phyloP scores from a whole-genome alignment of 1,140 invertebrate genomes.

The Neotoxoptera formosana region DNA sequence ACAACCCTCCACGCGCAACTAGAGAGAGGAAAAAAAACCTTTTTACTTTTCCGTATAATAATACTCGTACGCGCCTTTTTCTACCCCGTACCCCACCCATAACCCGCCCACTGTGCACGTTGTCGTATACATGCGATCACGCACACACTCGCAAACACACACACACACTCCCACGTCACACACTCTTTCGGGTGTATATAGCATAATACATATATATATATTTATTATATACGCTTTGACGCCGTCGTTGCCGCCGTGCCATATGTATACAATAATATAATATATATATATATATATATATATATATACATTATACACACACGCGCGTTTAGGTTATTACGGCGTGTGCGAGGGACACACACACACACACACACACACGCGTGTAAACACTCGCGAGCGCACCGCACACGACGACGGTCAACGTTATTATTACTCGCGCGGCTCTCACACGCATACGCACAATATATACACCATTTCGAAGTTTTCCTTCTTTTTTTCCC shows the following conservation, averaged over 20 bases:
- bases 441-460: background rate
- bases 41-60: slow-evolving; percentile 18
- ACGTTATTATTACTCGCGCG: slow-evolving; percentile 31
- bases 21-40: background rate
- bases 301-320: background rate
- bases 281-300: too few species aligned
- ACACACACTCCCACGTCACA: background rate
- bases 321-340: background rate
- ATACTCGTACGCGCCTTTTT: slow-evolving; percentile 22
- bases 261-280: background rate
- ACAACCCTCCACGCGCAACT: slow-evolving; percentile 9
- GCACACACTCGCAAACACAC: background rate
- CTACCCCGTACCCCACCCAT: too few species aligned
- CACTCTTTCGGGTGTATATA: background rate
- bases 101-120: background rate
- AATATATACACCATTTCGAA: background rate
- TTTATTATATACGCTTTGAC: slow-evolving; percentile 5
- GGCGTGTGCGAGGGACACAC: background rate
- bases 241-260: background rate
- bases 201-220: background rate
- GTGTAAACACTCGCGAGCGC: background rate
- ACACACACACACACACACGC: background rate
- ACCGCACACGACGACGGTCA: slow-evolving; percentile 38
- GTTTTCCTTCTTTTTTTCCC: background rate
- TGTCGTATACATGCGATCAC: background rate